Evolutionary conservation across 2,888 invertebrate species (phyloP).

Genomic region (Chaetogeoica ovagalla): DNA sequence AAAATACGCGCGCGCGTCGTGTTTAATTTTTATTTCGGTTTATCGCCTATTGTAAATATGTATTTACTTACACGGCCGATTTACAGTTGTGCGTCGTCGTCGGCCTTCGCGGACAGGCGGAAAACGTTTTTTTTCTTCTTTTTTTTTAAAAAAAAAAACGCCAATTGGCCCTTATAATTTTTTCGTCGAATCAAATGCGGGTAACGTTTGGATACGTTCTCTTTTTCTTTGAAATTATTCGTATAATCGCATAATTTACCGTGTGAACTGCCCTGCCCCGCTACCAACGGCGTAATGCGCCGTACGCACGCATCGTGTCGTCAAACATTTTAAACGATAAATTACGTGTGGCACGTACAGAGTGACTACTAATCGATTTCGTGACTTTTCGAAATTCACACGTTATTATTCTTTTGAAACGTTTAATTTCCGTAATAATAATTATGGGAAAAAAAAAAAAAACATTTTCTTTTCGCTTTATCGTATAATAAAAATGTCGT

Average conservation of each 20-base stretch:
- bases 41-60: background rate
- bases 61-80: background rate
- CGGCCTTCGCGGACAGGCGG: too few species aligned
- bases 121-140: constrained; percentile 7
- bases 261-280: background rate
- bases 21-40: background rate
- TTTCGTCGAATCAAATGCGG: constrained; percentile 25
- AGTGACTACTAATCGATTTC: background rate
- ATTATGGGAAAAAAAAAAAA: too few species aligned
- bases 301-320: background rate
- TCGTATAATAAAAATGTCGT: too few species aligned
- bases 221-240: constrained; percentile 25
- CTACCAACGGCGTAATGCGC: background rate
- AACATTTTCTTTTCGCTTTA: too few species aligned
- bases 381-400: background rate
- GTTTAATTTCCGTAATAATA: too few species aligned
- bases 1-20: background rate
- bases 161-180: constrained; percentile 30
- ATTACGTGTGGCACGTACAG: background rate
- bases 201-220: background rate
- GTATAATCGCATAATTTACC: constrained; percentile 9
- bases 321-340: background rate
- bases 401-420: too few species aligned
- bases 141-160: too few species aligned
- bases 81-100: background rate